These are phyloP conservation scores for Platyrinchus mystaceus DNA, from an alignment of 2,797 vertebrate species.

Conservation along the genomic window DNA sequence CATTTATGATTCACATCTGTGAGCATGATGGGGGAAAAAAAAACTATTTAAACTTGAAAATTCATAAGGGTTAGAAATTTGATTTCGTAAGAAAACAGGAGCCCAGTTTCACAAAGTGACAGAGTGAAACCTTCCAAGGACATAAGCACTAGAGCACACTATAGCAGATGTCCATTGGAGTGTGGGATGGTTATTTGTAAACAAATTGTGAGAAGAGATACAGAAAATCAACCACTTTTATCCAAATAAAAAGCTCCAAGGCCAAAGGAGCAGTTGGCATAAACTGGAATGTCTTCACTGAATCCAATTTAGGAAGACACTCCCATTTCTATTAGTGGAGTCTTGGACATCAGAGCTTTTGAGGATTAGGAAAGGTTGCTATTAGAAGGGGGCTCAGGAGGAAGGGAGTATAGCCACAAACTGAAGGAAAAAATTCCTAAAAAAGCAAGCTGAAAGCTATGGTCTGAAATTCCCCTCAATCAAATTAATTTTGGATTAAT, in stretches of 20 bases:
- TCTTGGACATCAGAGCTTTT: not conserved
- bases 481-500: not conserved
- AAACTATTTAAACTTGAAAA: not conserved
- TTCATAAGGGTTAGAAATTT: not conserved
- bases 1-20: not conserved
- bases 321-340: not conserved
- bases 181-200: slow-evolving; percentile 15
- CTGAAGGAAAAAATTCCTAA: not conserved
- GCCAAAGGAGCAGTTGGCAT: not conserved
- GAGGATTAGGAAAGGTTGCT: not conserved
- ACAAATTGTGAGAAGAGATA: not conserved
- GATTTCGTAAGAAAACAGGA: not conserved
- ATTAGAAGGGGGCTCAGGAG: not conserved
- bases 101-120: not conserved
- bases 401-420: not conserved
- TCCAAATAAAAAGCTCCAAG: not conserved
- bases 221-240: not conserved
- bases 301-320: not conserved
- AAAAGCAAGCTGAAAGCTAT: not conserved
- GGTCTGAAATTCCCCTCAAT: not conserved
- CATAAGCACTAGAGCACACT: not conserved
- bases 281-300: not conserved
- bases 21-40: not conserved
- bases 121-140: not conserved
- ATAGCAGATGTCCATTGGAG: slow-evolving; percentile 13